Percentiles rank a stretch among this genome's conserved stretches.
phyloP scores from a whole-genome alignment of 2,113 vertebrate genomes.

The Dicerorhinus sumatrensis region DNA sequence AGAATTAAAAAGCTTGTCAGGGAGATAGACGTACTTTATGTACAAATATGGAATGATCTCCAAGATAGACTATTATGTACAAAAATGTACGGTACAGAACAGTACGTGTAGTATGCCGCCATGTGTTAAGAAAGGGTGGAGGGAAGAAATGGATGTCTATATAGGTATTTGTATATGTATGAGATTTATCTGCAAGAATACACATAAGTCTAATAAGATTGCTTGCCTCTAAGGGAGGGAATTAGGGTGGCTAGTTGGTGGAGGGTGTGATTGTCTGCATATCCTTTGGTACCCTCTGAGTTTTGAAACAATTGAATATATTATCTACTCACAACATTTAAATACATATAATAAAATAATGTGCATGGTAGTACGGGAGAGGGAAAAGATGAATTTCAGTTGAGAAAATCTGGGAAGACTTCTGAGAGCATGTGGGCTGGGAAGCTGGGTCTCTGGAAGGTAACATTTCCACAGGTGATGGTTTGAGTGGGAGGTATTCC shows the following conservation, averaged over 20 bases:
- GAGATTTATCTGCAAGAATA: not conserved
- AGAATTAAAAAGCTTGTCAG: not conserved
- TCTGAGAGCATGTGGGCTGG: not conserved
- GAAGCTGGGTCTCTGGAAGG: not conserved
- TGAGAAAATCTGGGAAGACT: not conserved
- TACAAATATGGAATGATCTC: not conserved
- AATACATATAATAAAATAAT: not conserved
- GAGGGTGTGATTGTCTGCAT: not conserved
- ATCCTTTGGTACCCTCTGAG: not conserved
- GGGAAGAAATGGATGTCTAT: not conserved
- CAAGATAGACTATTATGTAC: not conserved
- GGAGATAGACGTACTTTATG: not conserved
- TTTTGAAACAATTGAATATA: constrained; percentile 24
- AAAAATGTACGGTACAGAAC: not conserved
- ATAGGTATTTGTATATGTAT: not conserved
- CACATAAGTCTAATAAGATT: not conserved
- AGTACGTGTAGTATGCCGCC: not conserved
- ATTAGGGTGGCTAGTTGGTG: not conserved
- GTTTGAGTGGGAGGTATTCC: not conserved
- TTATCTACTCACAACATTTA: not conserved
- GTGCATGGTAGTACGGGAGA: not conserved
- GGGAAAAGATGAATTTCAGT: not conserved
- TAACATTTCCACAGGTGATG: not conserved
- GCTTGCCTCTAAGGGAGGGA: not conserved
- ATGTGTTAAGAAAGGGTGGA: not conserved